phyloP scores from a whole-genome alignment of 2,113 vertebrate genomes.

The Isichthys henryi region DNA sequence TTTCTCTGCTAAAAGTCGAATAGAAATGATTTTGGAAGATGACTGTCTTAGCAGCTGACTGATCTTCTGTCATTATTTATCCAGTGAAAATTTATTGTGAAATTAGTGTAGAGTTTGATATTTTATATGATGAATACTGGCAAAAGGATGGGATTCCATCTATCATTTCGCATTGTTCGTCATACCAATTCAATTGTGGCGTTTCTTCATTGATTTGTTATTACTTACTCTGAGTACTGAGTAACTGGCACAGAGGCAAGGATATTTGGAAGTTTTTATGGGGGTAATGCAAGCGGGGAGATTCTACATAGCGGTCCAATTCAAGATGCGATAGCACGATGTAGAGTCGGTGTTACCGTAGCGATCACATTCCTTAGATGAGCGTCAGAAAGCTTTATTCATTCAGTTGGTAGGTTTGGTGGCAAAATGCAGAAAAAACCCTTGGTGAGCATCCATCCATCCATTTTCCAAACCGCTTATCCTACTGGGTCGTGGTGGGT shows the following conservation, averaged over 20 bases:
- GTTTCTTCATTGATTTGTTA: background rate
- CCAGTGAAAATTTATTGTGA: background rate
- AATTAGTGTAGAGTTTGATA: background rate
- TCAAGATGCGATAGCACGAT: background rate
- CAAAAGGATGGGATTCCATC: background rate
- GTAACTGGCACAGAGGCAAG: background rate
- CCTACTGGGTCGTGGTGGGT: no score
- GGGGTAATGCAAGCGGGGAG: background rate
- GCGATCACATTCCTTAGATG: background rate
- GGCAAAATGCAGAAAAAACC: background rate
- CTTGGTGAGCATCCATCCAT: background rate
- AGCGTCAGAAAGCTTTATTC: background rate
- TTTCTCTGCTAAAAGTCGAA: background rate
- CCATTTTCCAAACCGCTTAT: no score
- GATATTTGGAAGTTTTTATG: background rate
- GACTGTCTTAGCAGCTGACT: background rate
- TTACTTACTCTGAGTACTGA: background rate
- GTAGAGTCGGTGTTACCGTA: background rate
- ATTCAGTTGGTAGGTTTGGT: background rate
- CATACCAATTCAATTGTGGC: background rate
- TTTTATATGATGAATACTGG: background rate
- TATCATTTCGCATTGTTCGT: background rate
- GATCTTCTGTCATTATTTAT: background rate
- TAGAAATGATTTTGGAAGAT: background rate
- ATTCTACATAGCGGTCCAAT: background rate